phyloP scores from a whole-genome alignment of 2,113 vertebrate genomes.

The Gymnobelideus leadbeateri region DNA sequence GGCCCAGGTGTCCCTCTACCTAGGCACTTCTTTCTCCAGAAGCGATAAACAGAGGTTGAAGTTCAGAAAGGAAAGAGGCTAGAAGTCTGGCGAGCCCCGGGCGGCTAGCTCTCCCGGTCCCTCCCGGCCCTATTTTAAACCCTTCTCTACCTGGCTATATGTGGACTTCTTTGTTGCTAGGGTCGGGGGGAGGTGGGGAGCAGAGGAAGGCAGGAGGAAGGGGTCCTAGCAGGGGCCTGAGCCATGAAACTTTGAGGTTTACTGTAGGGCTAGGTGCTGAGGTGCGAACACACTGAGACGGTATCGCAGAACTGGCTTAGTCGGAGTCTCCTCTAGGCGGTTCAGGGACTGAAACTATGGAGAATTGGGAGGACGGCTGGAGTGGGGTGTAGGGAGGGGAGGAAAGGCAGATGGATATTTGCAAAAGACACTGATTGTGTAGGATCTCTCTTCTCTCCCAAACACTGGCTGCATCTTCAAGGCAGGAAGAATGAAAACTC shows the following conservation, averaged over 20 bases:
- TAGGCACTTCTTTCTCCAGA: neutral
- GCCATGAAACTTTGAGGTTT: neutral
- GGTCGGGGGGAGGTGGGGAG: neutral
- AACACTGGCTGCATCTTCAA: neutral
- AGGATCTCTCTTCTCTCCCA: neutral
- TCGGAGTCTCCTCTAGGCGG: neutral
- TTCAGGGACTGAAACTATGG: neutral
- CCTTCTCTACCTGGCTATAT: neutral
- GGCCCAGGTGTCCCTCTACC: too few species aligned
- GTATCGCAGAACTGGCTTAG: neutral
- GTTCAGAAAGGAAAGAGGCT: neutral
- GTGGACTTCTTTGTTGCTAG: neutral
- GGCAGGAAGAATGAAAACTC: neutral
- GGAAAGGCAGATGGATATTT: accelerated
- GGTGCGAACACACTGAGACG: neutral
- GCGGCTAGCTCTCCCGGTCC: neutral
- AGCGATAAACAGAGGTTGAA: neutral
- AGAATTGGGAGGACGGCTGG: neutral
- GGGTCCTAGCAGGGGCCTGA: too few species aligned
- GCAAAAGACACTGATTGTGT: neutral
- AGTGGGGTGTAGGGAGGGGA: neutral
- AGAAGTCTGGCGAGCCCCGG: neutral
- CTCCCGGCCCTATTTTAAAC: neutral
- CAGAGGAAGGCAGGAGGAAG: neutral
- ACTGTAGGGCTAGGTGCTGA: neutral